Percentiles rank a stretch among this genome's conserved stretches.
These are phyloP conservation scores for Acipenser oxyrinchus DNA, from an alignment of 2,797 vertebrate species.

Conservation along the genomic window DNA sequence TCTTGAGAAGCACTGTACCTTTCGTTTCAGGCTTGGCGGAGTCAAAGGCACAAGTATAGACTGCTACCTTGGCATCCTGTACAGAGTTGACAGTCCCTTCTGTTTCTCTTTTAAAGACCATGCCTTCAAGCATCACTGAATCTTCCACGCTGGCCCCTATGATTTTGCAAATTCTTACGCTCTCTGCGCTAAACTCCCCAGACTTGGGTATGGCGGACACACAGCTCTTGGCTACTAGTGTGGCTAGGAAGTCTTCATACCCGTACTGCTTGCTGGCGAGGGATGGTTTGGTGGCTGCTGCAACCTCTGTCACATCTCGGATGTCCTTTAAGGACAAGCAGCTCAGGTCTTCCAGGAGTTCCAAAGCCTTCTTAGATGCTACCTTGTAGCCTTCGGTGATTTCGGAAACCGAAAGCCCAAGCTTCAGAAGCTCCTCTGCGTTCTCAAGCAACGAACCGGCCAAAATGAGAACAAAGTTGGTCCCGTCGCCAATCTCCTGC, in stretches of 20 bases:
- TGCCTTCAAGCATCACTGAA: slow-evolving; percentile 15
- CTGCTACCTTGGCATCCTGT: background rate
- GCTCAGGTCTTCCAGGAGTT: slow-evolving; percentile 12
- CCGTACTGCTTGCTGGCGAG: slow-evolving; percentile 15
- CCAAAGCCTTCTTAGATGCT: slow-evolving; percentile 17
- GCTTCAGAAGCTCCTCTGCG: slow-evolving; percentile 16
- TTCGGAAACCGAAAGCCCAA: slow-evolving; percentile 3
- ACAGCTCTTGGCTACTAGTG: slow-evolving; percentile 18
- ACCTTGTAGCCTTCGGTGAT: slow-evolving; percentile 16
- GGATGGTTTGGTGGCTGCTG: background rate
- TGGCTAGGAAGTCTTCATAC: slow-evolving; percentile 11
- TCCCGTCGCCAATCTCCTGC: slow-evolving; percentile 18
- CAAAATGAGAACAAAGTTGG: slow-evolving; percentile 18
- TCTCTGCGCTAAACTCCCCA: background rate
- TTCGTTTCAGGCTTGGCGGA: background rate
- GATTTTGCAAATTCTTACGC: slow-evolving; percentile 14
- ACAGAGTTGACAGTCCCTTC: slow-evolving; percentile 6
- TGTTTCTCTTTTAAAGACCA: slow-evolving; percentile 12
- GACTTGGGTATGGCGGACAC: background rate
- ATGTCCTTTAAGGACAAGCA: slow-evolving; percentile 8
- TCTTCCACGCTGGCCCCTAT: background rate
- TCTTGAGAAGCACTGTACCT: background rate
- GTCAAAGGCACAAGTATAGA: slow-evolving; percentile 24
- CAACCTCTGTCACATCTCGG: background rate
- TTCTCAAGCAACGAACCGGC: slow-evolving; percentile 16